A percentile compares a stretch with the other conserved stretches of the same genome.
phyloP scores from a whole-genome alignment of 1,140 invertebrate species.

The Tetragnatha versicolor region DNA sequence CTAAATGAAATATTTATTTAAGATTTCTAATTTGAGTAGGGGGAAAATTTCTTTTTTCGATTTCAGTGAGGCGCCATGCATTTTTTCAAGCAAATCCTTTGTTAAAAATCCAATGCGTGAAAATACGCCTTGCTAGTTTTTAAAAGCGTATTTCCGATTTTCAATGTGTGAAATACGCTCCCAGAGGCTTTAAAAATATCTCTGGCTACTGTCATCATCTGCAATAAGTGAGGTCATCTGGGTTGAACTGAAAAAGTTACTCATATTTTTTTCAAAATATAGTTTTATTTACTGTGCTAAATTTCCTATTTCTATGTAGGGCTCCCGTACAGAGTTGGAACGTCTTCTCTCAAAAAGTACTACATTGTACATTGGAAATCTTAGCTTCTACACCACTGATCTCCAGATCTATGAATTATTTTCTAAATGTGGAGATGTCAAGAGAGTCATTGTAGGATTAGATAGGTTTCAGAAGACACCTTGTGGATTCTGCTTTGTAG shows the following conservation, averaged over 20 bases:
- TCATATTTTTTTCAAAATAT: background rate
- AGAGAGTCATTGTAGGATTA: conserved; percentile 96
- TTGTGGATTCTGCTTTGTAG: conserved; percentile 99
- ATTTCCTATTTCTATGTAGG: conserved; percentile 69
- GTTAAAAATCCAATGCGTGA: too few species aligned
- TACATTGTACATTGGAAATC: conserved; percentile 96
- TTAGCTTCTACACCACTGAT: conserved; percentile 98
- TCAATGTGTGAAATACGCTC: background rate
- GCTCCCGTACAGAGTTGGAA: conserved; percentile 91
- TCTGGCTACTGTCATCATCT: background rate
- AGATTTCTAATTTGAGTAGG: background rate
- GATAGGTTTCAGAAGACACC: conserved; percentile 99
- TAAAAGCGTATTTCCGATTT: background rate
- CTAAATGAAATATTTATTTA: too few species aligned
- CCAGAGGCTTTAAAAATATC: background rate
- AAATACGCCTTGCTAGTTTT: background rate
- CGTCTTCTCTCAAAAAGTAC: conserved; percentile 74
- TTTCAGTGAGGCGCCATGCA: too few species aligned
- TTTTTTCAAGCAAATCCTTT: too few species aligned
- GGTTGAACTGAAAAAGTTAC: background rate
- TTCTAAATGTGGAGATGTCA: conserved; percentile 93
- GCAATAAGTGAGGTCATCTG: background rate
- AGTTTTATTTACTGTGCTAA: background rate
- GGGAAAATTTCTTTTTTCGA: too few species aligned
- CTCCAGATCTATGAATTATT: conserved; percentile 99